Evolutionary conservation across 2,888 invertebrate genomes (phyloP).

Genomic region (Corbicula japonica): DNA sequence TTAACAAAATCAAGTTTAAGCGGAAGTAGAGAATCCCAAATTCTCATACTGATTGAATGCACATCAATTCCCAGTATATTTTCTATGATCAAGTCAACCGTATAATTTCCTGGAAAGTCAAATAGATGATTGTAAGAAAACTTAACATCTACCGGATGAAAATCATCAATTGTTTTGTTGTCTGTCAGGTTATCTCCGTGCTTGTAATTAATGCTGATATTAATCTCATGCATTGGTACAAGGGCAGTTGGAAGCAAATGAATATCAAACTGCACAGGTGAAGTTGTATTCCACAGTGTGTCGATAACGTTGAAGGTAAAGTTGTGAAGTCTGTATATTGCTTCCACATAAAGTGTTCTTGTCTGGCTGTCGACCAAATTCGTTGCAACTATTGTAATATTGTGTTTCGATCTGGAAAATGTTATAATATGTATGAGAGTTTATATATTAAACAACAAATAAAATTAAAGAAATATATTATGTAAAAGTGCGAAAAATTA

Average conservation of each 20-base stretch:
- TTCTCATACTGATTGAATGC: constrained; percentile 18
- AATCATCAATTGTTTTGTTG: constrained; percentile 2
- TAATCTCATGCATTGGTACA: constrained; percentile 51
- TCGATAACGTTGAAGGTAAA: constrained; percentile 32
- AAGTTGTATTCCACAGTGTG: constrained; percentile 43
- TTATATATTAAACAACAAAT: too few species aligned
- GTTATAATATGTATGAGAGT: too few species aligned
- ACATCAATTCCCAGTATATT: constrained; percentile 37
- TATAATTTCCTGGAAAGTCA: constrained; percentile 49
- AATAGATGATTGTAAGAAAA: constrained; percentile 28
- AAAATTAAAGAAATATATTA: too few species aligned
- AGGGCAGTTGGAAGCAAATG: constrained; percentile 1
- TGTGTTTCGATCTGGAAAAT: constrained; percentile 39
- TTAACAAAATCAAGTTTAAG: constrained; percentile 40
- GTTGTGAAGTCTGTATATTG: constrained; percentile 52
- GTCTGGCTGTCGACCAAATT: constrained; percentile 53
- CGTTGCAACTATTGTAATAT: constrained; percentile 29
- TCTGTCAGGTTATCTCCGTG: constrained; percentile 10
- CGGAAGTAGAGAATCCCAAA: constrained; percentile 51
- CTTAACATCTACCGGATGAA: neutral
- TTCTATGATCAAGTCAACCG: constrained; percentile 26
- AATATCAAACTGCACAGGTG: constrained; percentile 32
- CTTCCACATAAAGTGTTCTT: constrained; percentile 31
- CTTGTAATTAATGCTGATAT: constrained; percentile 38
- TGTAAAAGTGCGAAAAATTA: too few species aligned